Base-by-base conservation (phyloP, 2,797 vertebrate genomes). In the Phoxinus dragarum region DNA sequence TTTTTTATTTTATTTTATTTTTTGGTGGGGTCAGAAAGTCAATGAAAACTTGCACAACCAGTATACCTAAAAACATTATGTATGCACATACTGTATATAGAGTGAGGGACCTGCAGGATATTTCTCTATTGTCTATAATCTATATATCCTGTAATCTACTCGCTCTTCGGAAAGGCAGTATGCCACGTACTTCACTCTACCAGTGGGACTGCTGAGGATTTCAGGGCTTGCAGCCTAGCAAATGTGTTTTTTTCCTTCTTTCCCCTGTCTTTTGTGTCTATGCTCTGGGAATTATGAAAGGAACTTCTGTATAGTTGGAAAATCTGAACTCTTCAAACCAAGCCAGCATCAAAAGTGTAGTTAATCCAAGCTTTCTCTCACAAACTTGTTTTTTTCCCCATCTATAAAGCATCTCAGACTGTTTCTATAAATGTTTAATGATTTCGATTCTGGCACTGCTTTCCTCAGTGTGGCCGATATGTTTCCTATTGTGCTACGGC, bases 101-200 rank as follows among this genome's bases (percentile, higher is more conserved):
- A 64, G 47, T 69, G 38, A 75, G 38, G 34, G 21, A 82, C 40
- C 59, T 21, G 49, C 38, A 74, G n/a, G 31, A 40, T 69, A 19
- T 68, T 81, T 34, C 40, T 56, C 42, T 81, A 44, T 80, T 75
- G 44, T 56, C 64, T 59, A 42, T 78, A 71, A 84, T 84, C 64
- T 56, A 34, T 78, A 40, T 78, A 61, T 91, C 93, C 91, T 92
- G 92, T 93, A 94, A 94, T 94, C 94, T 90, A 89, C 90, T 93
- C 31, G 54, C 66, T 81, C 75, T 67, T 77, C 74, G 74, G 49
- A 19, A 84, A 75, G 31, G 31, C 76, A 72, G 16, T 64, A 67
- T 52, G 64, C 40, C 61, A 68, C 80, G 21, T 67, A 64, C 82
- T 36, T 71, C 61, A 44, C 52, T 81, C 68, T 69, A 80, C 56